phyloP scores from a whole-genome alignment of 2,888 invertebrate species.

The Apamea sordens region DNA sequence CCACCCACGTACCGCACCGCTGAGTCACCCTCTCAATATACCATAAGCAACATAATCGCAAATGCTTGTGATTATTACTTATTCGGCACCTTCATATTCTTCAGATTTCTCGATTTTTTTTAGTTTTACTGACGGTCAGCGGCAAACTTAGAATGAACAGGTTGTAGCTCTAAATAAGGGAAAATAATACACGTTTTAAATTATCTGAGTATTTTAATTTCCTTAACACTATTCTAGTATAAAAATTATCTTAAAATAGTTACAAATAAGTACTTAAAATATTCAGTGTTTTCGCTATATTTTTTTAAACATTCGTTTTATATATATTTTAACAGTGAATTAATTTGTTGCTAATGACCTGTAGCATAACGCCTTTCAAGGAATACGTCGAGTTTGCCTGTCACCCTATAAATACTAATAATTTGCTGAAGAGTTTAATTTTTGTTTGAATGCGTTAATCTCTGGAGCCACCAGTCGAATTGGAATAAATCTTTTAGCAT shows the following conservation, averaged over 20 bases:
- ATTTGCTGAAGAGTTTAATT: not conserved
- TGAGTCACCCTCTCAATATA: not conserved
- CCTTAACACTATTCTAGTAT: conserved; percentile 50
- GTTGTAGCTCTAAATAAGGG: not conserved
- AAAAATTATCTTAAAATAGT: conserved; percentile 41
- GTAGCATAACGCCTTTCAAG: too few relatives aligned
- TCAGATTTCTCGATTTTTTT: not conserved
- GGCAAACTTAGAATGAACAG: not conserved
- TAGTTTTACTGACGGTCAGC: not conserved
- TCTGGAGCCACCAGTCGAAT: not conserved
- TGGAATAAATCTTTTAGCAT: too few relatives aligned
- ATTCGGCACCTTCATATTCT: not conserved
- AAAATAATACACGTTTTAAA: conserved; percentile 29
- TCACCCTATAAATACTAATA: not conserved
- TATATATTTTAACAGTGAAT: not conserved
- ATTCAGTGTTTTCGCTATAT: not conserved
- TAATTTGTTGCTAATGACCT: too few relatives aligned
- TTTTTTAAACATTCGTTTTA: not conserved
- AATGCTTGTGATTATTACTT: not conserved
- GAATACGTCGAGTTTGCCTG: too few relatives aligned
- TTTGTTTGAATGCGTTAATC: too few relatives aligned
- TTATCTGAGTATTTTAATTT: conserved; percentile 61
- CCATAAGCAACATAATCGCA: not conserved
- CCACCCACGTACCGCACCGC: too few relatives aligned
- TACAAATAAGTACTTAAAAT: conserved; percentile 8